Conservation (phyloP, 1,140 invertebrate genomes). For the Marisa cornuarietis region DNA sequence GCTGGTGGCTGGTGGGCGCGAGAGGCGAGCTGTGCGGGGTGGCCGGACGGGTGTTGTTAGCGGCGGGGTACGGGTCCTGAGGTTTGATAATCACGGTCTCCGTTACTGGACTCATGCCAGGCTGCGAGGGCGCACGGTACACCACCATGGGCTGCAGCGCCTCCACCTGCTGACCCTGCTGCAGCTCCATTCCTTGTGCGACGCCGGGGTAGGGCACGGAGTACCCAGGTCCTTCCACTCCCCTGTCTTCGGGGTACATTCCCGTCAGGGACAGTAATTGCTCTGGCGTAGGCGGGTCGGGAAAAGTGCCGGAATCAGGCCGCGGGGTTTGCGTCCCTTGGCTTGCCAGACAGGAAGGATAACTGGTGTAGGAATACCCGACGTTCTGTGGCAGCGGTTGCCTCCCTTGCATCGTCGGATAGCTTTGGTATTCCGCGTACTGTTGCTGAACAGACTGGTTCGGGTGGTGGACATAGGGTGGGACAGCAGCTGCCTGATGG, state of each 20-base stretch:
- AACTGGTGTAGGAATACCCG: no score
- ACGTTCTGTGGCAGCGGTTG: no score
- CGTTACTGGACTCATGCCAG: constrained; percentile 9
- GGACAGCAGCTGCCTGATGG: not conserved
- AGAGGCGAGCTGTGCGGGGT: not conserved
- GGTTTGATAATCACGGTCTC: constrained; percentile 4
- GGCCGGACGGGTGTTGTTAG: not conserved
- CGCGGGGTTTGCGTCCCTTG: not conserved
- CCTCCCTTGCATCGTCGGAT: not conserved
- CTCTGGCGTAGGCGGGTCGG: constrained; percentile 19
- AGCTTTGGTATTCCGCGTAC: not conserved
- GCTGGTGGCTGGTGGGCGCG: constrained; percentile 1
- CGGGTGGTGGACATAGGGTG: not conserved
- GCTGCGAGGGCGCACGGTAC: constrained; percentile 14
- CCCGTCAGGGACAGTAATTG: constrained; percentile 8
- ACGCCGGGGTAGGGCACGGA: constrained; percentile 7
- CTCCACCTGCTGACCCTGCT: not conserved
- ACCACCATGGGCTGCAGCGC: constrained; percentile 17
- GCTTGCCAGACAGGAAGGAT: no score
- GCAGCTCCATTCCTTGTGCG: constrained; percentile 1
- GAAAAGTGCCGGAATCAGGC: constrained; percentile 19
- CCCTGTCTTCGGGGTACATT: constrained; percentile 11
- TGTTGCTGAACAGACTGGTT: not conserved
- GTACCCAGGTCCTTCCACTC: constrained; percentile 1
- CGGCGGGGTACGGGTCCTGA: not conserved